These are phyloP conservation scores for Pogonophryne albipinna DNA, from an alignment of 2,797 vertebrate genomes.

Conservation along the genomic window DNA sequence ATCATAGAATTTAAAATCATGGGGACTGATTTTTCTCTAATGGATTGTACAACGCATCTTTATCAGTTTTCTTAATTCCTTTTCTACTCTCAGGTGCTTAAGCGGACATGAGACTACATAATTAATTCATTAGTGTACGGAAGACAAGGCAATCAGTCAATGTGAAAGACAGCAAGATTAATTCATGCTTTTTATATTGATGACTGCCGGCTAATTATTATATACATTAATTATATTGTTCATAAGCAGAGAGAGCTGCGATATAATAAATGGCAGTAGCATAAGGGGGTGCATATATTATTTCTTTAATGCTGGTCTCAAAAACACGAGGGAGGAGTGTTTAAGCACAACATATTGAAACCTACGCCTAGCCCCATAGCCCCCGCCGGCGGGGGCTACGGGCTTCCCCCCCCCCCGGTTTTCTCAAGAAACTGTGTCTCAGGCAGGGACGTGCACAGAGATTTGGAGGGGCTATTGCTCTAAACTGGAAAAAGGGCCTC, in stretches of 20 bases:
- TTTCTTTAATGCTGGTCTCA: conserved; percentile 34
- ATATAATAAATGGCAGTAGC: conserved; percentile 55
- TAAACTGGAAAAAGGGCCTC: no score
- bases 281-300: conserved; percentile 51
- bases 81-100: conserved; percentile 71
- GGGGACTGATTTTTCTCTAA: conserved; percentile 73
- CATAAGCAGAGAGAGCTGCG: conserved; percentile 44
- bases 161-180: conserved; percentile 62
- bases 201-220: conserved; percentile 63
- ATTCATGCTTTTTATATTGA: conserved; percentile 70
- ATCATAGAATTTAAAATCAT: conserved; percentile 69
- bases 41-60: conserved; percentile 73
- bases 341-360: conserved; percentile 43
- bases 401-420: no score
- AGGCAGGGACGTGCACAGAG: no score
- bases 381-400: no score
- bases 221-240: conserved; percentile 68
- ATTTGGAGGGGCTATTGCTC: no score
- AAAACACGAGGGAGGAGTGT: conserved; percentile 52
- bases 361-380: conserved; percentile 31
- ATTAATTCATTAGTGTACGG: conserved; percentile 76
- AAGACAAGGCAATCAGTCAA: conserved; percentile 72
- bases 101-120: conserved; percentile 58
- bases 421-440: no score
- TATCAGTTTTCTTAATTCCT: conserved; percentile 65